Evolutionary conservation across 2,888 invertebrate species (phyloP), one percentile per base, ranked within the genome.

Genomic region (Melipona bicolor): DNA sequence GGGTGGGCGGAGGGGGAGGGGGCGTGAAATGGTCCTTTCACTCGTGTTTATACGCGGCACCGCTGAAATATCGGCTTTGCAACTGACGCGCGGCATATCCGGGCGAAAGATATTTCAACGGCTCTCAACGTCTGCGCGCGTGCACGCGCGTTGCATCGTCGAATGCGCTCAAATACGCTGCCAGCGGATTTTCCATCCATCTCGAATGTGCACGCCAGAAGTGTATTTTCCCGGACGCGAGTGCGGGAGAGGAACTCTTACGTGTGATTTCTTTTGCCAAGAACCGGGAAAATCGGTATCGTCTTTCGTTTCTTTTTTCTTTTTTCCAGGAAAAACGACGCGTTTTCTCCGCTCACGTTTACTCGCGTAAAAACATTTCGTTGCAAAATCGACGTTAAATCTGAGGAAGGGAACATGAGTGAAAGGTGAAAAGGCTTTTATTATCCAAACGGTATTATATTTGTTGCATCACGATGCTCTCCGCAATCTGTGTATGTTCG

Each of bases 1-100:
- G 61, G 64, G 67, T 32, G 52, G 49, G 52, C 17, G 24, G 19
- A 4, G 24, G 2, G 52, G 59, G 50, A 17, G 69, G 43, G 56
- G 59, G 62, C 71, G 81, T 56, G 83, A 79, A 75, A 68, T 65
- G 79, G 81, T 81, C 81, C 88, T 85, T 85, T 87, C 79, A 87
- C 79, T 79, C 85, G 75, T 87, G 83, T 87, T 87, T 88, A 88
- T 81, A 83, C 52, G 87, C 78, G 70, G 70, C 83, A 70, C 72
- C 81, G 65, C 73, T 88, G 83, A 88, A 87, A 88, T 88, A 88
- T 88, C 84, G 88, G 86, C 77, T 87, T 88, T 88, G 84, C 77
- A 84, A 82, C 81, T 87, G 89, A 84, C 89, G 77, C 77, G 77
- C 77, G 65, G 68, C 83, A 54, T 85, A 83, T 85, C 70, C 85